phyloP scores from a whole-genome alignment of 2,888 invertebrate species.

The Coronaproctus castanopsis region DNA sequence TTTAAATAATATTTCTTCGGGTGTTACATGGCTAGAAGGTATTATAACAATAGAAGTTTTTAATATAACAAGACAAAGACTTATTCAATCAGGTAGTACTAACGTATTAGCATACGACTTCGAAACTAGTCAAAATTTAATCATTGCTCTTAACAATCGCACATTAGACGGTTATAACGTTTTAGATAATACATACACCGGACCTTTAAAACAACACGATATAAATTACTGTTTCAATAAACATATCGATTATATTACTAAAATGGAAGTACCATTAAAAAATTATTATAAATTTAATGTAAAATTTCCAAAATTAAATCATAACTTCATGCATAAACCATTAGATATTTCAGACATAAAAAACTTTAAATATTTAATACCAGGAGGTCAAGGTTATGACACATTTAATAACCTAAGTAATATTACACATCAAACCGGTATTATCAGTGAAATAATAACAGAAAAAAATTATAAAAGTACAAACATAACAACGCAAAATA shows the following conservation, averaged over 20 bases:
- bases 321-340: not conserved
- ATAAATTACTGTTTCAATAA: not conserved
- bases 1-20: not conserved
- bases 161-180: not conserved
- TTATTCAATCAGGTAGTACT: not conserved
- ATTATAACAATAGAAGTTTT: not conserved
- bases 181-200: not conserved
- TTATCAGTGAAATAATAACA: not conserved
- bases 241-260: not conserved
- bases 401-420: not conserved
- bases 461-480: not conserved
- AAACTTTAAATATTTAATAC: not conserved
- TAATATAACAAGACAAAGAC: not conserved
- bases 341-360: not conserved
- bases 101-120: not conserved
- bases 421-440: not conserved
- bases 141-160: not conserved
- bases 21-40: not conserved
- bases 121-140: not conserved
- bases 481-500: not conserved
- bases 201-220: not conserved
- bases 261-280: not conserved
- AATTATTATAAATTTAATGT: not conserved
- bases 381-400: not conserved
- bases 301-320: not conserved